phyloP scores from a whole-genome alignment of 2,113 vertebrate genomes.

The Mastomys coucha region DNA sequence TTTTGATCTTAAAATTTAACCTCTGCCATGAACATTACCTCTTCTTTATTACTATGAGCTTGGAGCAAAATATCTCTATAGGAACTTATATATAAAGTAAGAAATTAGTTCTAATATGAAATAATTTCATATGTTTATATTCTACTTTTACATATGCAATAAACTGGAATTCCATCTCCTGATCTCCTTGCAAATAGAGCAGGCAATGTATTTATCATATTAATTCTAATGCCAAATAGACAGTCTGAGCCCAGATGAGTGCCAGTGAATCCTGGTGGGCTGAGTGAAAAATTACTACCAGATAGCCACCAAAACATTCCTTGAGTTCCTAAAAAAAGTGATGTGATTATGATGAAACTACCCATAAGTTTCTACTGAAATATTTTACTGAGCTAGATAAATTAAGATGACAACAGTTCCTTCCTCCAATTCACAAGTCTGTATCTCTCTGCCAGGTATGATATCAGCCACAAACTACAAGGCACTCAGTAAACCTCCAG shows the following conservation, averaged over 20 bases:
- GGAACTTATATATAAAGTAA: neutral
- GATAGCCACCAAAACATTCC: neutral
- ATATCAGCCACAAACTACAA: neutral
- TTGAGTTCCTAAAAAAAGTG: neutral
- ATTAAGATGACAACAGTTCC: neutral
- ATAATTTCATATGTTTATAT: neutral
- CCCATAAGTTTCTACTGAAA: neutral
- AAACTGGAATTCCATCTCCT: neutral
- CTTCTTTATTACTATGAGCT: neutral
- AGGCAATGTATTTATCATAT: neutral
- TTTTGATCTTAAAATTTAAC: neutral
- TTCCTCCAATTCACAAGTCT: neutral
- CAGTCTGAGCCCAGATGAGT: neutral
- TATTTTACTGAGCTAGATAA: neutral
- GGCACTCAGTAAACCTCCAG: slow-evolving; percentile 21
- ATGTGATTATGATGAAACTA: neutral
- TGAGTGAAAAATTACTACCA: neutral
- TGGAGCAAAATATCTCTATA: neutral
- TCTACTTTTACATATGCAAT: neutral
- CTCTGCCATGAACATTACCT: neutral
- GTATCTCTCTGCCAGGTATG: neutral
- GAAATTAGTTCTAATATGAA: neutral
- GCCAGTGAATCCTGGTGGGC: neutral
- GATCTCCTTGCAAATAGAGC: neutral
- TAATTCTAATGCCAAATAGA: neutral